Evolutionary conservation across 2,113 vertebrate species (phyloP), one percentile per base, ranked within the genome.

Genomic region (Anthoscopus minutus): DNA sequence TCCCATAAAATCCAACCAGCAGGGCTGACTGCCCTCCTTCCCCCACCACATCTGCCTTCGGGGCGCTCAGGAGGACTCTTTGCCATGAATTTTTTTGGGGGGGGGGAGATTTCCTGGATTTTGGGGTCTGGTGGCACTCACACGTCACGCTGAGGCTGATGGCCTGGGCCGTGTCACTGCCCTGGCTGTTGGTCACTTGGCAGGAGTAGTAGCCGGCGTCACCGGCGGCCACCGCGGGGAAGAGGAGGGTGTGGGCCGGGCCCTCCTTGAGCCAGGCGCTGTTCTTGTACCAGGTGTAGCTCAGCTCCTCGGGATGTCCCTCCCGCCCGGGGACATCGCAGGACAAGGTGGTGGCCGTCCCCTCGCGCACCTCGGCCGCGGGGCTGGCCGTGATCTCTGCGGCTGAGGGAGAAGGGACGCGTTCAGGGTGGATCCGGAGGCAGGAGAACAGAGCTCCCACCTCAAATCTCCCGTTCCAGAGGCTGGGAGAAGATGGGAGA

Each of bases 261-360:
- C 92, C 88, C 2, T 93, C 97, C 89, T 83, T 48, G 13, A 98
- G 74, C 92, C 89, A 95, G 5, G 44, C 24, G 0, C 94, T 28
- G 90, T 98, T 98, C 96, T 93, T 97, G 94, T 90, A 98, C 98
- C 98, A 98, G 35, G 82, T 91, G 96, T 97, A 98, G 84, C 2
- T 92, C 42, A 98, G 92, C 15, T 96, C 85, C 6, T 92, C 71
- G 11, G 51, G 20, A 0, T 86, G 86, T 21, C 45, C 65, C 3
- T 92, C 96, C 83, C 51, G 64, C 5, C 86, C 96, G 2, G 97
- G 98, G 2, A 95, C 67, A 0, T 80, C 57, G 5, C 98, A 98
- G 50, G 93, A 76, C 96, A 98, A 25, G 1, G 95, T 96, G 87
- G 97, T 92, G 1, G 69, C 78, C 13, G 92, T 94, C 18, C 97